phyloP scores from a whole-genome alignment of 2,888 invertebrate species.

The Lithosia quadra region DNA sequence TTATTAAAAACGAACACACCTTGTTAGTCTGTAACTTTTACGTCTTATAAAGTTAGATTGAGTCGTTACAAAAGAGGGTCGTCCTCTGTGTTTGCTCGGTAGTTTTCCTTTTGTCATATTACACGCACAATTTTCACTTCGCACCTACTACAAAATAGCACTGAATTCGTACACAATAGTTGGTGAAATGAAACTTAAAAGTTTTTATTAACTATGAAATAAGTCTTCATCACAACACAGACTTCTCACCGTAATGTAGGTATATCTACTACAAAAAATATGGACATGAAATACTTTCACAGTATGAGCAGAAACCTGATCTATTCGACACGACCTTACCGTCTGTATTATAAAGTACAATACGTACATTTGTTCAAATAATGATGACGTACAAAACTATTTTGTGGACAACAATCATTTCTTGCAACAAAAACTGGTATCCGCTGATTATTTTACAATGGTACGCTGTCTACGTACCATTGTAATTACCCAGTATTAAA shows the following conservation, averaged over 20 bases:
- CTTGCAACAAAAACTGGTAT: slow-evolving; percentile 42
- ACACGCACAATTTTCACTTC: slow-evolving; percentile 5
- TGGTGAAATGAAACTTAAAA: slow-evolving; percentile 40
- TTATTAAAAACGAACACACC: slow-evolving; percentile 38
- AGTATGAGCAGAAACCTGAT: slow-evolving; percentile 29
- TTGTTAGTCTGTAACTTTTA: slow-evolving; percentile 53
- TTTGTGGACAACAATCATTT: slow-evolving; percentile 42
- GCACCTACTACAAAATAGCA: not conserved
- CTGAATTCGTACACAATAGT: slow-evolving; percentile 30
- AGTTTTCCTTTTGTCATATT: slow-evolving; percentile 50
- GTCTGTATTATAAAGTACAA: slow-evolving; percentile 32
- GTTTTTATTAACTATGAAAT: slow-evolving; percentile 19
- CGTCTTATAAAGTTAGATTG: slow-evolving; percentile 53
- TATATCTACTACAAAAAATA: slow-evolving; percentile 30
- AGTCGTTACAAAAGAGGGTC: slow-evolving; percentile 50
- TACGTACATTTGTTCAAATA: slow-evolving; percentile 49
- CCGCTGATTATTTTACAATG: slow-evolving; percentile 36
- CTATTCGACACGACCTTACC: slow-evolving; percentile 35
- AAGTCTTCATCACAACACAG: slow-evolving; percentile 31
- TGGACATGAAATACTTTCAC: slow-evolving; percentile 27
- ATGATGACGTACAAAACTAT: slow-evolving; percentile 28
- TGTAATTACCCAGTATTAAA: slow-evolving; percentile 9
- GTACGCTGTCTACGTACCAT: slow-evolving; percentile 7
- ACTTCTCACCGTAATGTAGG: slow-evolving; percentile 30
- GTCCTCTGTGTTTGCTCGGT: slow-evolving; percentile 39